Evolutionary conservation across 2,888 invertebrate genomes (phyloP).

Genomic region (Ophioninae sp.): DNA sequence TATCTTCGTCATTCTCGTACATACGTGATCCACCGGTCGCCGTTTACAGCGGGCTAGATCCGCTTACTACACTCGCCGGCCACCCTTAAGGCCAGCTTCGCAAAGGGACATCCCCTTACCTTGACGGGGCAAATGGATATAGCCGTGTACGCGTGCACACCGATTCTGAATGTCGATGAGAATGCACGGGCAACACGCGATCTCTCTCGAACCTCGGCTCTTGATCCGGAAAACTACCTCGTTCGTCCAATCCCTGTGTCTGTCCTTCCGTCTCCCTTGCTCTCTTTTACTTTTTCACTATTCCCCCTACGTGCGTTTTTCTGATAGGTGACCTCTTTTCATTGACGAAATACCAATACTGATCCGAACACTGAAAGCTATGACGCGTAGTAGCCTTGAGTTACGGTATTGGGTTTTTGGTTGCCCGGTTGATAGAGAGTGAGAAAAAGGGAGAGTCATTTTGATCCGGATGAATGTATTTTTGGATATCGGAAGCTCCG

Average conservation of each 20-base stretch:
- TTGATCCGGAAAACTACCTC: slow-evolving; percentile 41
- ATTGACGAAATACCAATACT: neutral
- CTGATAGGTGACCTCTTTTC: neutral
- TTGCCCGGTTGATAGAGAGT: neutral
- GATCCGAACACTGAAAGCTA: neutral
- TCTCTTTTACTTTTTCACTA: slow-evolving; percentile 39
- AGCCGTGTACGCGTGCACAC: neutral
- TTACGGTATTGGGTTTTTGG: neutral
- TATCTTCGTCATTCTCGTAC: slow-evolving; percentile 46
- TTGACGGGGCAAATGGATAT: slow-evolving; percentile 28
- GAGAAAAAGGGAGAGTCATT: neutral
- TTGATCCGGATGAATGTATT: neutral
- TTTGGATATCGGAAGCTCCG: neutral
- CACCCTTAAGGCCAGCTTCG: slow-evolving; percentile 79
- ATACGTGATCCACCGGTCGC: slow-evolving; percentile 41
- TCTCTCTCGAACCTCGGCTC: slow-evolving; percentile 42
- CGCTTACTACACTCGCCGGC: slow-evolving; percentile 66
- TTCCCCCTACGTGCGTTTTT: neutral
- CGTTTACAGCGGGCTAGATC: slow-evolving; percentile 37
- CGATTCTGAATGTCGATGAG: slow-evolving; percentile 52
- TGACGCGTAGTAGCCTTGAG: neutral
- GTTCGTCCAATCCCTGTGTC: slow-evolving; percentile 20
- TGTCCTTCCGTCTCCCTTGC: slow-evolving; percentile 3
- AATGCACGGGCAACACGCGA: slow-evolving; percentile 47
- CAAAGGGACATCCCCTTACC: slow-evolving; percentile 73